Percentiles rank a stretch among this genome's conserved stretches.
Evolutionary conservation across 2,888 invertebrate genomes (phyloP).

Genomic region (Dynastes grantii): DNA sequence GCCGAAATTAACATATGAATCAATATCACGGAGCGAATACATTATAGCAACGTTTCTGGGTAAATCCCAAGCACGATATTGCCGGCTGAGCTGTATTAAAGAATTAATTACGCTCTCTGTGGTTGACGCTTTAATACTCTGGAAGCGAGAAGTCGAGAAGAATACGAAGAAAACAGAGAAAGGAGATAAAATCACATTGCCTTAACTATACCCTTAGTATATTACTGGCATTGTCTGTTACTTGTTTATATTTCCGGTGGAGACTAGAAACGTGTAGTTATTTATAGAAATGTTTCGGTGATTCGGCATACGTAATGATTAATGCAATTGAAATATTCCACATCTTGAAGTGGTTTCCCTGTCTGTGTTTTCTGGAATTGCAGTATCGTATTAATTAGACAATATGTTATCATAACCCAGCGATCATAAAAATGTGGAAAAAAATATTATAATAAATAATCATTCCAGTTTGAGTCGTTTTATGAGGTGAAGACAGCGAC

Average conservation of each 20-base stretch:
- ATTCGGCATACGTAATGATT: too few relatives aligned
- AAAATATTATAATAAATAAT: too few relatives aligned
- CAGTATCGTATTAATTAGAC: too few relatives aligned
- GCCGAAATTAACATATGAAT: conserved; percentile 41
- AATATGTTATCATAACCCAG: too few relatives aligned
- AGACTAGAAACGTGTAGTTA: not conserved
- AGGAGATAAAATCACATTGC: conserved; percentile 2
- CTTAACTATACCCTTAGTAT: not conserved
- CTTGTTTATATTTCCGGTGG: conserved; percentile 3
- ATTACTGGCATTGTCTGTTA: conserved; percentile 7
- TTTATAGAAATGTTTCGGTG: not conserved
- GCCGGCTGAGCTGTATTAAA: conserved; percentile 24
- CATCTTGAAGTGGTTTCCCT: too few relatives aligned
- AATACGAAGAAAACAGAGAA: conserved; percentile 13
- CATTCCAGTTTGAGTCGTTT: too few relatives aligned
- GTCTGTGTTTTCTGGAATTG: too few relatives aligned
- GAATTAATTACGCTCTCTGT: conserved; percentile 31
- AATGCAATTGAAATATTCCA: too few relatives aligned
- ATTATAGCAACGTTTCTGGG: conserved; percentile 22
- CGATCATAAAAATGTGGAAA: too few relatives aligned
- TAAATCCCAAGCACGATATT: conserved; percentile 10
- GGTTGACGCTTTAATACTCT: conserved; percentile 19
- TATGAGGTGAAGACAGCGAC: too few relatives aligned
- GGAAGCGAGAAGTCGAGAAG: not conserved
- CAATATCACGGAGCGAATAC: conserved; percentile 5